Evolutionary conservation across 2,113 vertebrate species (phyloP).

Genomic region (Charina bottae): DNA sequence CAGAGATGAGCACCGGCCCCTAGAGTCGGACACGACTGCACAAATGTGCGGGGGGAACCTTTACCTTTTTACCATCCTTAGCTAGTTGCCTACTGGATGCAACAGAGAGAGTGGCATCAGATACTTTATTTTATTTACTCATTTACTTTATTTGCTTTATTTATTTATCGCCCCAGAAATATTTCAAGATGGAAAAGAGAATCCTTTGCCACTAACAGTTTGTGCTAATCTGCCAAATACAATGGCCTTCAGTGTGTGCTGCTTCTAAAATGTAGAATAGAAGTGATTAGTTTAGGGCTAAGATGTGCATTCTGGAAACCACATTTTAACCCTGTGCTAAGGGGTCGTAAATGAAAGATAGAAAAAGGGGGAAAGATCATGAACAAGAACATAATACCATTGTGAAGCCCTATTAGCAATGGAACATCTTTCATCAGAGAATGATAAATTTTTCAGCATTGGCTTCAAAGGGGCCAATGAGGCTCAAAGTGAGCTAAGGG

Average conservation of each 20-base stretch:
- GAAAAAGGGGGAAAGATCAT: neutral
- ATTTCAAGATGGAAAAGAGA: neutral
- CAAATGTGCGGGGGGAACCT: too few relatives aligned
- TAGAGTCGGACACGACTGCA: too few relatives aligned
- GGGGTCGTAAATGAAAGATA: conserved; percentile 27
- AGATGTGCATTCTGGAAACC: neutral
- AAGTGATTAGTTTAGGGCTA: neutral
- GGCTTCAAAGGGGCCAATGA: neutral
- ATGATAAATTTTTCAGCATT: conserved; percentile 3
- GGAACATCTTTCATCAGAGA: neutral
- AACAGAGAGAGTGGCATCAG: neutral
- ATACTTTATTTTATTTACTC: neutral
- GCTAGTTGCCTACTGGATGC: neutral
- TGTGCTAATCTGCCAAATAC: neutral
- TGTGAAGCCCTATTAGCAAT: neutral
- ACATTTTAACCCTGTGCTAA: conserved; percentile 10
- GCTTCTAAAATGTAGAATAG: neutral
- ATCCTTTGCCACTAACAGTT: neutral
- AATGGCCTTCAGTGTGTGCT: neutral
- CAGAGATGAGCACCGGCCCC: too few relatives aligned
- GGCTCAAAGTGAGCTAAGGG: neutral
- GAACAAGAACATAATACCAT: conserved; percentile 12
- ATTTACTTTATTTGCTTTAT: too few relatives aligned
- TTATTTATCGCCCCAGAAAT: neutral
- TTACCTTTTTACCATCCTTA: neutral